A percentile compares a stretch with the other conserved stretches of the same genome.
Evolutionary conservation across 2,797 vertebrate genomes (phyloP).

Genomic region (Hydrolagus colliei): DNA sequence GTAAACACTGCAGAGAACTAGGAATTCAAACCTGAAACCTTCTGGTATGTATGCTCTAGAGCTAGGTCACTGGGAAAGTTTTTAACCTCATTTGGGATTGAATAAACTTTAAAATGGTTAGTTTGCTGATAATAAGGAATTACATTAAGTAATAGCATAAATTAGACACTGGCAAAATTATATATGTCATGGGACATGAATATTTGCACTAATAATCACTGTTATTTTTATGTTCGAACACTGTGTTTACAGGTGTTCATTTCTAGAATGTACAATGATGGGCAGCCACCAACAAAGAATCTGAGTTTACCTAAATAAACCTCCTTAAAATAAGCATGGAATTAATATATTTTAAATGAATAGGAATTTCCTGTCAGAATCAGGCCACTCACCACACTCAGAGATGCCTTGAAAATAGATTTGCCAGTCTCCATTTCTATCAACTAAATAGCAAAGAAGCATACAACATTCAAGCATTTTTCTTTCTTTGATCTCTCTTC

Average conservation of each 20-base stretch:
- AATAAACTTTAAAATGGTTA: no score
- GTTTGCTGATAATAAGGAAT: background rate
- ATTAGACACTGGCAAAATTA: background rate
- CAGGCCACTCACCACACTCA: background rate
- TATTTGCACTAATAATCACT: background rate
- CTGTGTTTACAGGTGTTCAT: background rate
- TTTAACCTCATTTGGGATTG: no score
- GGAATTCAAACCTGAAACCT: no score
- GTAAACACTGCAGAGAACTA: no score
- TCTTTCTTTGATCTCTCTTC: background rate
- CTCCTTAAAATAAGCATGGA: background rate
- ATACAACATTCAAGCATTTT: background rate
- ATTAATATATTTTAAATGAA: background rate
- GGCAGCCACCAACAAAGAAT: background rate
- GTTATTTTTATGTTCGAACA: background rate
- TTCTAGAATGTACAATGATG: background rate
- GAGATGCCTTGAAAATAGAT: background rate
- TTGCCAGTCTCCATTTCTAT: constrained; percentile 2
- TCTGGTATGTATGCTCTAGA: no score
- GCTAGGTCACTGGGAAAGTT: no score
- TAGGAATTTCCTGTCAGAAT: background rate
- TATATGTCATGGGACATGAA: background rate
- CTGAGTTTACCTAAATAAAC: background rate
- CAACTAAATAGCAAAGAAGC: constrained; percentile 11
- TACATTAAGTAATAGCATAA: background rate